Base-by-base conservation (phyloP, 2,888 invertebrate genomes). In the Andrena camellia region DNA sequence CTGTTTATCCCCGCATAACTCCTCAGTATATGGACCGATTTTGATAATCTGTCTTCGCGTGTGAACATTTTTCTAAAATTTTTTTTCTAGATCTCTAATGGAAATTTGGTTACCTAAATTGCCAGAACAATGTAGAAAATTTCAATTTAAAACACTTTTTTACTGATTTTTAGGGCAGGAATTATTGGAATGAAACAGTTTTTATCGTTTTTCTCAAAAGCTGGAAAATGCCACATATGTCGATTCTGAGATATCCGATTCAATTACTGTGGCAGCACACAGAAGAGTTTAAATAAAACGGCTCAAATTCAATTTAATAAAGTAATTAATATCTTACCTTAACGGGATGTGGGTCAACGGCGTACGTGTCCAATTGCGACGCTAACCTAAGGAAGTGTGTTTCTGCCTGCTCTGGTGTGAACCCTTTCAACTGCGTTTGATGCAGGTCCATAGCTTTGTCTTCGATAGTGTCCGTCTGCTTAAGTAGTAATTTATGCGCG, bases 321-420 rank as follows among this genome's bases (percentile, higher is more conserved):
- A 8, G 4, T 42, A 26, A 48, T 54, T 62, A 31, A 33, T 73
- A 66, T 29, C 79, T 89, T 94, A 98, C 98, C 96, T 99, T 99
- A 42, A 99, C 99, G 80, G 98, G 98, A 95, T 99, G 99, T 10
- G 99, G 99, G 95, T 99, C 99, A 50, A 99, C 98, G 33, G 99
- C 99, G 93, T 99, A 99, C 0, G 99, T 99, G 94, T 99, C 99
- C 77, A 99, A 95, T 86, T 97, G 97, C 88, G 98, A 97, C 59
- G 99, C 98, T 91, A 98, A 97, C 94, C 97, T 97, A 90, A 99
- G 96, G 94, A 99, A 99, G 89, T 97, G 96, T 80, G 97, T 96
- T 95, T 99, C 99, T 0, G 98, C 97, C 90, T 98, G 97, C 74
- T 97, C 96, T 2, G 98, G 97, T 68, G 97, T 96, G 95, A 98